Evolutionary conservation across 1,140 invertebrate genomes (phyloP).

Genomic region (Habropoda laboriosa): DNA sequence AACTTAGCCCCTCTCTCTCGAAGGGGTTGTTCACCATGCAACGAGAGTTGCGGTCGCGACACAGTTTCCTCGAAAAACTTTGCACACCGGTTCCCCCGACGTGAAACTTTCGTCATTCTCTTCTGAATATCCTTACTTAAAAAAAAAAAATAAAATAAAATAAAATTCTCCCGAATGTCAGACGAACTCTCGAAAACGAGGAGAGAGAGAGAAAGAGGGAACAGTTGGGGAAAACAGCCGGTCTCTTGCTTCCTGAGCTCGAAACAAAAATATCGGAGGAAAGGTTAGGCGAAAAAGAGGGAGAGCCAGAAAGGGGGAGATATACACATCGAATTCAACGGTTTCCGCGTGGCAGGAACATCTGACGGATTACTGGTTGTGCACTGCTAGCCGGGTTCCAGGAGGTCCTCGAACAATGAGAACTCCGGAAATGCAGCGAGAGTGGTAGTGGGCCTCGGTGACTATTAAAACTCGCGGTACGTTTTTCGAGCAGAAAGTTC

Average conservation of each 20-base stretch:
- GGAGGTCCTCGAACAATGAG: slow-evolving; percentile 35
- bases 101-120: not conserved
- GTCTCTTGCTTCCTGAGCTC: not conserved
- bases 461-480: slow-evolving; percentile 33
- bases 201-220: too few relatives aligned
- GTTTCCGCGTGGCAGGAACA: slow-evolving; percentile 24
- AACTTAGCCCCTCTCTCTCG: not conserved
- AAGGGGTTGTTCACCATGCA: not conserved
- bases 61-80: not conserved
- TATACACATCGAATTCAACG: slow-evolving; percentile 11
- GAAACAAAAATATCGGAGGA: slow-evolving; percentile 5
- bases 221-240: too few relatives aligned
- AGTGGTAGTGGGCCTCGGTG: not conserved
- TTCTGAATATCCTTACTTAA: not conserved
- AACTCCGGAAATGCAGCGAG: slow-evolving; percentile 32
- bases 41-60: not conserved
- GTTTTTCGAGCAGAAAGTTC: slow-evolving; percentile 34
- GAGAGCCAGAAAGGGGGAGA: not conserved
- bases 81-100: not conserved
- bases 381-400: not conserved
- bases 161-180: not conserved
- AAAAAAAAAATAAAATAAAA: too few relatives aligned
- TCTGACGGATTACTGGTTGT: slow-evolving; percentile 36
- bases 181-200: not conserved
- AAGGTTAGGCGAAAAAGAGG: not conserved